These are phyloP conservation scores for Betta splendens DNA, from an alignment of 2,797 vertebrate species.

Conservation along the genomic window DNA sequence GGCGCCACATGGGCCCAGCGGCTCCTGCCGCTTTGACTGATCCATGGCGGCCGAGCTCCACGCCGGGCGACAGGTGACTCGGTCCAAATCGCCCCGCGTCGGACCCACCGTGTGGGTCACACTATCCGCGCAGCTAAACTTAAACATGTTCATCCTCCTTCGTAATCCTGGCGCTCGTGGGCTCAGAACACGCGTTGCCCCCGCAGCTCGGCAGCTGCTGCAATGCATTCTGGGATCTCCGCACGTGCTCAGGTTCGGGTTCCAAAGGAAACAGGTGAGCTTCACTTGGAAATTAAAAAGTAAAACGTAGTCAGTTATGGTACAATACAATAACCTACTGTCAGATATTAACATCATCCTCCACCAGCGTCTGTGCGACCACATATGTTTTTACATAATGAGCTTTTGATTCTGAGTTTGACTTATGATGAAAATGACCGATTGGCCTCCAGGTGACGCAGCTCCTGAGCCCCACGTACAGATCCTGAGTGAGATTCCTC, in stretches of 20 bases:
- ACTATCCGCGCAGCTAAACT: constrained; percentile 57
- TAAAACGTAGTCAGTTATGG: no score
- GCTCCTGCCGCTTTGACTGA: constrained; percentile 61
- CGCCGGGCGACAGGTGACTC: constrained; percentile 70
- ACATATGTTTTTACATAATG: constrained; percentile 36
- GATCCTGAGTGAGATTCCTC: constrained; percentile 6
- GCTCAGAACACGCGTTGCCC: constrained; percentile 14
- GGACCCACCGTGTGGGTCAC: constrained; percentile 43
- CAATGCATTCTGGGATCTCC: constrained; percentile 1
- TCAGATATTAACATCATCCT: background rate
- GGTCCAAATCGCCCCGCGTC: constrained; percentile 13
- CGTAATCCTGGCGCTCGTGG: constrained; percentile 39
- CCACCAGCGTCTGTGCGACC: constrained; percentile 3
- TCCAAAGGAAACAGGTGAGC: no score
- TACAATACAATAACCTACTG: no score
- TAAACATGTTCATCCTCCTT: constrained; percentile 61
- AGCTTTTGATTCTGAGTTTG: constrained; percentile 21
- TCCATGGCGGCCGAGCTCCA: constrained; percentile 49
- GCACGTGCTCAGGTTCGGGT: constrained; percentile 37
- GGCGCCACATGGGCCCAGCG: constrained; percentile 45
- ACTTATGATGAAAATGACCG: background rate
- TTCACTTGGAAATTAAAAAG: no score
- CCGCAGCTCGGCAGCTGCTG: constrained; percentile 58
- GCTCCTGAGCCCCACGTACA: background rate
- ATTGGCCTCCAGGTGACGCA: constrained; percentile 3